A percentile compares a stretch with the other conserved stretches of the same genome.
Evolutionary conservation across 2,888 invertebrate genomes (phyloP).

Genomic region (Thymelicus lineola): DNA sequence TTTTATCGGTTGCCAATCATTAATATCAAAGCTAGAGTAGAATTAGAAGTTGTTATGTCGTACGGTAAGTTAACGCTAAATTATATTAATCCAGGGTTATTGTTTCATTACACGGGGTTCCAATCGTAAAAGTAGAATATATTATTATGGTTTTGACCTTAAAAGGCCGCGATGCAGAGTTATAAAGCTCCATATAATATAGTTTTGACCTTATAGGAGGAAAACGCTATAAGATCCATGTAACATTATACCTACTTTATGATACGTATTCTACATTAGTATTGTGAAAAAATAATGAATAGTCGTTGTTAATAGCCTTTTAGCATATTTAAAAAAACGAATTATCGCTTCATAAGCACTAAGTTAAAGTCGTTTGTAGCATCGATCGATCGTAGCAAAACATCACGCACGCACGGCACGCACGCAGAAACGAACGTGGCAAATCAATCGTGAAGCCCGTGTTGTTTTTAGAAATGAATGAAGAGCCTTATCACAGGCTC

Average conservation of each 20-base stretch:
- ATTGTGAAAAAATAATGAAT: too few relatives aligned
- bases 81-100: not conserved
- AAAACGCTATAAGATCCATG: not conserved
- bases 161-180: too few relatives aligned
- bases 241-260: too few relatives aligned
- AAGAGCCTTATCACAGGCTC: too few relatives aligned
- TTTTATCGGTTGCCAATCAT: conserved; percentile 8
- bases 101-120: not conserved
- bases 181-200: not conserved
- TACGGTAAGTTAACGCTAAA: too few relatives aligned
- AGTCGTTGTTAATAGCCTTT: too few relatives aligned
- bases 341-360: too few relatives aligned
- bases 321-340: too few relatives aligned
- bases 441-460: not conserved
- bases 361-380: not conserved
- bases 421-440: not conserved
- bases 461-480: not conserved
- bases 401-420: not conserved
- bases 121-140: not conserved
- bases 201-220: not conserved
- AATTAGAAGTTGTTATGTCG: not conserved
- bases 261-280: too few relatives aligned
- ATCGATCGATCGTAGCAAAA: not conserved
- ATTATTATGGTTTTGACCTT: not conserved
- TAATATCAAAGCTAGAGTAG: not conserved